Percentiles rank a stretch among this genome's conserved stretches.
Conservation (phyloP, 2,113 vertebrate genomes). For the Calcarius ornatus region DNA sequence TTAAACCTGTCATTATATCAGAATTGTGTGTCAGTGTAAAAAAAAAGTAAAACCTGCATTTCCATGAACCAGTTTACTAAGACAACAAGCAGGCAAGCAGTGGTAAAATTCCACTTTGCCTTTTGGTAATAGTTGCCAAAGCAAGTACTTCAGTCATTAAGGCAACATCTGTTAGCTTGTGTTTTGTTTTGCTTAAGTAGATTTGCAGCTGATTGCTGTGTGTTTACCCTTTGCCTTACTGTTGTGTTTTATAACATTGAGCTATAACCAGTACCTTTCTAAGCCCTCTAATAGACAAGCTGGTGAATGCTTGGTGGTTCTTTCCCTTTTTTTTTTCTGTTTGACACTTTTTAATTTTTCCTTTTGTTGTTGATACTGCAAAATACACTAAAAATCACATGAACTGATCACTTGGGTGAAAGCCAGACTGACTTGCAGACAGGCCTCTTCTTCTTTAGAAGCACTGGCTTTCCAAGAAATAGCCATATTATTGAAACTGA, state of each 20-base stretch:
- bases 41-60: neutral
- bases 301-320: neutral
- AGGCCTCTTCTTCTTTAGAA: neutral
- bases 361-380: neutral
- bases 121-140: constrained; percentile 21
- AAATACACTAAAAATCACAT: neutral
- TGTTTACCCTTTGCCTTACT: constrained; percentile 43
- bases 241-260: neutral
- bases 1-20: neutral
- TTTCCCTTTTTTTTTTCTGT: neutral
- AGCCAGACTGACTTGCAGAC: neutral
- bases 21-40: neutral
- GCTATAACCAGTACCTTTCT: neutral
- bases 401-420: neutral
- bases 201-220: constrained; percentile 41
- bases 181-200: constrained; percentile 55
- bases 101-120: neutral
- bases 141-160: constrained; percentile 28
- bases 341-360: neutral
- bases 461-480: neutral
- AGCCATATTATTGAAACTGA: neutral
- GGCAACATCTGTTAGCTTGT: constrained; percentile 46
- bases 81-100: neutral
- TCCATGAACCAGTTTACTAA: neutral
- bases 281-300: neutral